Evolutionary conservation across 2,113 vertebrate species (phyloP).

Genomic region (Myrmecobius fasciatus): DNA sequence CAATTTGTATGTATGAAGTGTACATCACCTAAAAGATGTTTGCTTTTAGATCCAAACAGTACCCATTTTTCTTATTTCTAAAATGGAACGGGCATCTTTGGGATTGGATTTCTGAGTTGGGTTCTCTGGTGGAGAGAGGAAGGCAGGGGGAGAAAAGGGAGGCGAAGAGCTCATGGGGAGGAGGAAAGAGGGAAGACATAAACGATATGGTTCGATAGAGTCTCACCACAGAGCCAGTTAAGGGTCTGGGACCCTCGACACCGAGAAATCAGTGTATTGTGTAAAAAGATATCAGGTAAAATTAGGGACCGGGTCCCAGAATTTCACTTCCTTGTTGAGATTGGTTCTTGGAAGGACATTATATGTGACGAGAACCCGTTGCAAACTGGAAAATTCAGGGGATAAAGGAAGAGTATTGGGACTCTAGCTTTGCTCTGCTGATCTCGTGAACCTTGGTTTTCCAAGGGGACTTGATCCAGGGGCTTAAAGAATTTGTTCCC

Average conservation of each 20-base stretch:
- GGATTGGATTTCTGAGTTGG: not conserved
- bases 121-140: not conserved
- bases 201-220: not conserved
- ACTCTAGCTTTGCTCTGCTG: not conserved
- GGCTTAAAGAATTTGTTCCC: not conserved
- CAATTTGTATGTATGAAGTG: not conserved
- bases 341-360: not conserved
- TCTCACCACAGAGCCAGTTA: not conserved
- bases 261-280: not conserved
- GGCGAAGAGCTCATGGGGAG: not conserved
- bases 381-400: not conserved
- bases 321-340: not conserved
- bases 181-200: not conserved
- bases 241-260: not conserved
- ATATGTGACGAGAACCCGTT: not conserved
- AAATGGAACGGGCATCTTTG: not conserved
- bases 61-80: not conserved
- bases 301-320: not conserved
- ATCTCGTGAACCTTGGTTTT: not conserved
- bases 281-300: not conserved
- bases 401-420: not conserved
- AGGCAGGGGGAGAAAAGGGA: not conserved
- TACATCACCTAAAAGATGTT: not conserved
- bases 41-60: not conserved
- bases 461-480: not conserved